A percentile compares a stretch with the other conserved stretches of the same genome.
Evolutionary conservation across 2,113 vertebrate species (phyloP).

Genomic region (Sphyrna mokarran): DNA sequence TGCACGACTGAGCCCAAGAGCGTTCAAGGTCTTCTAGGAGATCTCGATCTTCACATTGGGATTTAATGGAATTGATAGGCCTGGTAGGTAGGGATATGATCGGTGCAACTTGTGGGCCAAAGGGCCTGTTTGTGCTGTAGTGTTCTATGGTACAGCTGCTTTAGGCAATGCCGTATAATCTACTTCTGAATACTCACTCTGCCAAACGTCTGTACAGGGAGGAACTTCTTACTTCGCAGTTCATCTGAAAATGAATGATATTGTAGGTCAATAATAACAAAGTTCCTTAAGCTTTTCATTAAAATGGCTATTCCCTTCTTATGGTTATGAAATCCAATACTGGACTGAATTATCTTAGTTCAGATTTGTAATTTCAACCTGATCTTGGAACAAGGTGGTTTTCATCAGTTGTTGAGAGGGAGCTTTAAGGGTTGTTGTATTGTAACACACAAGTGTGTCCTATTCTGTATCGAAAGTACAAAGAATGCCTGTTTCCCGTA

Average conservation of each 20-base stretch:
- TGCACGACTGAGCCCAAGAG: background rate
- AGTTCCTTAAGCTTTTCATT: background rate
- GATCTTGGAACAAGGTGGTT: background rate
- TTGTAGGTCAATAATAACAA: background rate
- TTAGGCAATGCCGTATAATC: background rate
- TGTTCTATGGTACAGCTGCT: background rate
- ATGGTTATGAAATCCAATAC: background rate
- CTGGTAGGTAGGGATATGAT: no score
- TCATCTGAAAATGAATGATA: constrained; percentile 60
- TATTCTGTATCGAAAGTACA: background rate
- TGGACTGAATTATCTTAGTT: background rate
- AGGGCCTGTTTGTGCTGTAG: no score
- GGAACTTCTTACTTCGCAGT: constrained; percentile 68
- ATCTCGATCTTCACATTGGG: no score
- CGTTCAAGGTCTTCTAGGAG: background rate
- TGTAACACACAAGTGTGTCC: background rate
- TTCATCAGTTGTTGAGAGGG: background rate
- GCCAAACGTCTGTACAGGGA: constrained; percentile 46
- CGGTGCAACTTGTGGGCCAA: no score
- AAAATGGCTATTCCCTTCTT: background rate
- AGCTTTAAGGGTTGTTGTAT: background rate
- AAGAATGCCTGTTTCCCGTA: background rate
- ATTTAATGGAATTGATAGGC: no score
- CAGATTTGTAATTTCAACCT: background rate
- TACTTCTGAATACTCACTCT: background rate